phyloP scores from a whole-genome alignment of 2,113 vertebrate genomes.

The Artemisiospiza belli region DNA sequence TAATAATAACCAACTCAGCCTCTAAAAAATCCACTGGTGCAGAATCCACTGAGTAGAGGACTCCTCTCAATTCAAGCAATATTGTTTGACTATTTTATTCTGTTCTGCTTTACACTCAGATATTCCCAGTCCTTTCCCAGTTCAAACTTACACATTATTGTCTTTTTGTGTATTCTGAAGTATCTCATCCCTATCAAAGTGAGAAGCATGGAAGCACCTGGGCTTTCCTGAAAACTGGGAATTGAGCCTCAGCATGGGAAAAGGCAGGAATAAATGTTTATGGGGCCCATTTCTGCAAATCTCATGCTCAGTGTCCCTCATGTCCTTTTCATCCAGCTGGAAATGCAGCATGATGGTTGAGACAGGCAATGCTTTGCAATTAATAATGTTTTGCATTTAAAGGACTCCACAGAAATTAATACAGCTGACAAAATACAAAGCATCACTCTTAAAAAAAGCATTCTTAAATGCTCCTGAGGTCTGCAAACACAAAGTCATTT shows the following conservation, averaged over 20 bases:
- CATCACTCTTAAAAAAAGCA: neutral
- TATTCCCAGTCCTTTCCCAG: neutral
- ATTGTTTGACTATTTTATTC: neutral
- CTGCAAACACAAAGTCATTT: neutral
- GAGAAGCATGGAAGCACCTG: neutral
- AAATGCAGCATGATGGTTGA: rapidly evolving
- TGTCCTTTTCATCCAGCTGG: neutral
- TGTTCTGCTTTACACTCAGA: neutral
- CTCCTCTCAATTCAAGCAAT: neutral
- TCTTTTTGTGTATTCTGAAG: neutral
- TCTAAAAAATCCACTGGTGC: neutral
- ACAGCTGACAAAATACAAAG: neutral
- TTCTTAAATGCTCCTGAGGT: neutral
- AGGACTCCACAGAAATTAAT: neutral
- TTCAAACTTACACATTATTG: neutral
- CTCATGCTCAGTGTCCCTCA: neutral
- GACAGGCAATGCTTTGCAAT: neutral
- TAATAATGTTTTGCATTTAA: neutral
- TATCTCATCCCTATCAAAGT: neutral
- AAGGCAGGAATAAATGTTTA: neutral
- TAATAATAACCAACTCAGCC: rapidly evolving
- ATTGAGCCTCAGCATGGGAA: rapidly evolving
- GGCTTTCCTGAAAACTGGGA: neutral
- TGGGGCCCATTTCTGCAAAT: neutral
- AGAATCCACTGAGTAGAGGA: neutral